Conservation (phyloP, 2,797 vertebrate species). For the Sphaeramia orbicularis region DNA sequence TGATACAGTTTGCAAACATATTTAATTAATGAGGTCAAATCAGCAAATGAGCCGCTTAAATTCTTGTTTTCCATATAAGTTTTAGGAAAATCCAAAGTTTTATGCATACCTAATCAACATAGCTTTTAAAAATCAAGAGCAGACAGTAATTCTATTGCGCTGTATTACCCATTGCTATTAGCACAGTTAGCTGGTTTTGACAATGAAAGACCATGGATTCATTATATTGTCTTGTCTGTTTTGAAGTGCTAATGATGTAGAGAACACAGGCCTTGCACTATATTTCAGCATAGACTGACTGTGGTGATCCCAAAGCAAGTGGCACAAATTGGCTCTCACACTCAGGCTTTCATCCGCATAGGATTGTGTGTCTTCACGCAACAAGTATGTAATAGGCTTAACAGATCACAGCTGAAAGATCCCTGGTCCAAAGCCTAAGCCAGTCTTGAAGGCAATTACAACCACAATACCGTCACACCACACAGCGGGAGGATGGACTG, state of each 20-base stretch:
- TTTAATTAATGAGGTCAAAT: background rate
- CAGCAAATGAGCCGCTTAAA: background rate
- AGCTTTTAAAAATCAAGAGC: too few species aligned
- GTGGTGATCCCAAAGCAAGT: constrained; percentile 55
- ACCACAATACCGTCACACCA: constrained; percentile 47
- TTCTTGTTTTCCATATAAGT: background rate
- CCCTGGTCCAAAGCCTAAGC: constrained; percentile 62
- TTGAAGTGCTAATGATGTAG: constrained; percentile 61
- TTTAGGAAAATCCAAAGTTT: background rate
- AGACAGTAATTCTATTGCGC: too few species aligned
- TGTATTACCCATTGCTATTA: too few species aligned
- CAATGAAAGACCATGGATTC: constrained; percentile 29
- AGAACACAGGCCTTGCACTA: constrained; percentile 49
- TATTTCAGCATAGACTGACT: constrained; percentile 37
- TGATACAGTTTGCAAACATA: background rate
- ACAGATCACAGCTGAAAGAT: constrained; percentile 75
- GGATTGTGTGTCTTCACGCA: constrained; percentile 69
- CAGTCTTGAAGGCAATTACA: constrained; percentile 72
- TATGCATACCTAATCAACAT: background rate
- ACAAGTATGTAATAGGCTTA: constrained; percentile 82
- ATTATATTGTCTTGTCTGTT: constrained; percentile 35
- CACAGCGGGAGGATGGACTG: constrained; percentile 8
- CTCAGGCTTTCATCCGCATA: constrained; percentile 50
- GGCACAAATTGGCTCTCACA: constrained; percentile 66
- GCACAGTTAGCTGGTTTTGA: constrained; percentile 2